phyloP scores from a whole-genome alignment of 2,113 vertebrate species.

The Platysternon megacephalum region DNA sequence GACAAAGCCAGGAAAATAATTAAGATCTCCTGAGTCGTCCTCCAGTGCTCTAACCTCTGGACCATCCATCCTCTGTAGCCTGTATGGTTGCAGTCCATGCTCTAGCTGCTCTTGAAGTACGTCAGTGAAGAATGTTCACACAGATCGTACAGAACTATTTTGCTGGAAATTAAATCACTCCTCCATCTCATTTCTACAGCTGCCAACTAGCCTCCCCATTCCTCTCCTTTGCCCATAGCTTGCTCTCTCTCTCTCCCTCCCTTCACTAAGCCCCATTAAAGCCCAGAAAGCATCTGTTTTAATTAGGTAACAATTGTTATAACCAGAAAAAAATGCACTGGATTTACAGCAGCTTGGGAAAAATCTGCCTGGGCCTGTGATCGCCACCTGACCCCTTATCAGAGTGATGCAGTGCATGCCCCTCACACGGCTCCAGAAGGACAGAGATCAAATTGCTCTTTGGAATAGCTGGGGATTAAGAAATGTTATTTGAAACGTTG shows the following conservation, averaged over 20 bases:
- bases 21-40: not conserved
- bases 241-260: not conserved
- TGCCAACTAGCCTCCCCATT: not conserved
- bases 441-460: not conserved
- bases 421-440: fast-evolving
- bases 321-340: not conserved
- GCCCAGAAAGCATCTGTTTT: not conserved
- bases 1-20: not conserved
- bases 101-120: not conserved
- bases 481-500: not conserved
- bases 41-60: not conserved
- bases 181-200: not conserved
- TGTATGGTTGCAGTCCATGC: fast-evolving
- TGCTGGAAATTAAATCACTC: not conserved
- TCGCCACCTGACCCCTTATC: not conserved
- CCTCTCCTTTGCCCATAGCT: not conserved
- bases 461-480: not conserved
- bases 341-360: not conserved
- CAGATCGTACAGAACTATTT: fast-evolving
- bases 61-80: not conserved
- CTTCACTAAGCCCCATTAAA: not conserved
- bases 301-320: not conserved
- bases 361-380: not conserved
- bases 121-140: not conserved
- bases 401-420: fast-evolving